Evolutionary conservation across 1,140 invertebrate genomes (phyloP).

Genomic region (Marisa cornuarietis): DNA sequence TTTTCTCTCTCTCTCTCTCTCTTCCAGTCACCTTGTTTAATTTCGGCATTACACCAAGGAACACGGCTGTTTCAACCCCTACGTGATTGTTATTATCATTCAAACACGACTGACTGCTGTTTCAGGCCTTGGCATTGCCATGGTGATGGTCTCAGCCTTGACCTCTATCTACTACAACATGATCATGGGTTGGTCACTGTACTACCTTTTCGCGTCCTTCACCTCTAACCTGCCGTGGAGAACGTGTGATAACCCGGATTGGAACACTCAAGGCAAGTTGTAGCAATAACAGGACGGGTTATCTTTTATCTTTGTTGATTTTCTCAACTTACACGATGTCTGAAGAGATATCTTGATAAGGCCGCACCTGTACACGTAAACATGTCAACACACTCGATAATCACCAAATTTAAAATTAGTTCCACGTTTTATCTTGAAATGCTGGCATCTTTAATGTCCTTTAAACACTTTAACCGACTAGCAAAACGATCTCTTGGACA

Average conservation of each 20-base stretch:
- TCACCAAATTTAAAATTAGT: too few relatives aligned
- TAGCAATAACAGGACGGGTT: not conserved
- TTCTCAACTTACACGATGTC: too few relatives aligned
- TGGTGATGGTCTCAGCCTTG: slow-evolving; percentile 49
- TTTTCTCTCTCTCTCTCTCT: not conserved
- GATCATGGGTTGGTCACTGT: slow-evolving; percentile 95
- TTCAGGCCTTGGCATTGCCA: slow-evolving; percentile 53
- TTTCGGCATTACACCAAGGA: not conserved
- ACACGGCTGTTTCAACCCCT: not conserved
- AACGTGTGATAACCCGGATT: slow-evolving; percentile 72
- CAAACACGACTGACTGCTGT: not conserved
- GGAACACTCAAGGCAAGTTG: slow-evolving; percentile 42
- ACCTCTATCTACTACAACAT: slow-evolving; percentile 93
- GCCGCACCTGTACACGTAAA: too few relatives aligned
- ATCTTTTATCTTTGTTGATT: too few relatives aligned
- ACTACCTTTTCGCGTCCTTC: slow-evolving; percentile 78
- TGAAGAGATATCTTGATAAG: too few relatives aligned
- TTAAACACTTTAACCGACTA: too few relatives aligned
- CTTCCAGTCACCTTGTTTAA: not conserved
- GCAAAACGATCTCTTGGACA: too few relatives aligned
- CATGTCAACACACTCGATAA: too few relatives aligned
- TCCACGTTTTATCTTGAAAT: too few relatives aligned
- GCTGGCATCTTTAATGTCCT: too few relatives aligned
- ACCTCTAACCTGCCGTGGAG: slow-evolving; percentile 85
- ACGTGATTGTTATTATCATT: not conserved